Conservation (phyloP, 1,140 invertebrate genomes). For the Belonocnema kinseyi region DNA sequence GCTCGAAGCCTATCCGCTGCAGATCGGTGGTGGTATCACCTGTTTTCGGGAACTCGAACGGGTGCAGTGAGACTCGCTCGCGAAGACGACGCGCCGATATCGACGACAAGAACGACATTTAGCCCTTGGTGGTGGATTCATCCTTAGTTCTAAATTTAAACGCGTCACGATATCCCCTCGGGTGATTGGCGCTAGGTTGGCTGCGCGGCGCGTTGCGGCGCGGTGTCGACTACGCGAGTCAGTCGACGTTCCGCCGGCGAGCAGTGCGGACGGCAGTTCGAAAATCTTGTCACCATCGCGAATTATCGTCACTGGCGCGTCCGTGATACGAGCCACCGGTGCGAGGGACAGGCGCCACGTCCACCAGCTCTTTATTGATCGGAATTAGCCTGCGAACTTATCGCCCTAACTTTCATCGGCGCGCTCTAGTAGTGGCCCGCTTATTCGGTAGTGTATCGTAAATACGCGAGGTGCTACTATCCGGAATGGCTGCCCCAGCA, state of each 20-base stretch:
- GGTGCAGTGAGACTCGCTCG: neutral
- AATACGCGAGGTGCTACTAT: conserved; percentile 51
- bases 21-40: conserved; percentile 19
- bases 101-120: conserved; percentile 13
- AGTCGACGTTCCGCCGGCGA: conserved; percentile 73
- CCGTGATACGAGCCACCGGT: conserved; percentile 24
- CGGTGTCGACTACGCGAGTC: conserved; percentile 70
- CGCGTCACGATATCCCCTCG: conserved; percentile 38
- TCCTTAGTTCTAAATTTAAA: conserved; percentile 50
- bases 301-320: conserved; percentile 32
- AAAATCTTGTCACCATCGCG: conserved; percentile 10
- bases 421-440: conserved; percentile 59
- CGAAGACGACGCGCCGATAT: conserved; percentile 15
- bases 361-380: conserved; percentile 70
- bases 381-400: conserved; percentile 71
- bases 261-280: conserved; percentile 59
- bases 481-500: conserved; percentile 81
- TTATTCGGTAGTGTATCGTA: conserved; percentile 42
- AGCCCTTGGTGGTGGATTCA: conserved; percentile 19
- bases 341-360: conserved; percentile 44
- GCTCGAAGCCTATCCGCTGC: neutral
- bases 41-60: neutral
- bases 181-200: conserved; percentile 37
- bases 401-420: conserved; percentile 58
- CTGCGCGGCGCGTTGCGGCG: conserved; percentile 42